phyloP scores from a whole-genome alignment of 2,888 invertebrate genomes.

The Ecdyonurus torrentis region DNA sequence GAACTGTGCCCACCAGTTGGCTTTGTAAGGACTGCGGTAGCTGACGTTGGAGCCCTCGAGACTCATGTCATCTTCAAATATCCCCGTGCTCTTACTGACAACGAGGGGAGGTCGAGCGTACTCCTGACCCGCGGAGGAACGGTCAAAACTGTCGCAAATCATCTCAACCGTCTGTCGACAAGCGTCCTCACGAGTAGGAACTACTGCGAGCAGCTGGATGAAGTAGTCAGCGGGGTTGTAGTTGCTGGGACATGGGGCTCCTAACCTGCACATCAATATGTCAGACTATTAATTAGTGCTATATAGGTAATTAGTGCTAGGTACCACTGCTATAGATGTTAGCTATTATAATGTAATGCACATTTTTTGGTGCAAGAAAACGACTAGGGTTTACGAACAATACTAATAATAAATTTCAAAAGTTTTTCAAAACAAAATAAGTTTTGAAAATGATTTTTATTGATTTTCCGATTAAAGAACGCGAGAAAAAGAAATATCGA shows the following conservation, averaged over 20 bases:
- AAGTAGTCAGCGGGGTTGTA: constrained; percentile 93
- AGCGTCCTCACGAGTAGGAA: constrained; percentile 67
- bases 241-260: constrained; percentile 70
- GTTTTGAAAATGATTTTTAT: too few relatives aligned
- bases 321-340: too few relatives aligned
- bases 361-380: too few relatives aligned
- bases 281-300: too few relatives aligned
- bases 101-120: constrained; percentile 12
- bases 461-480: too few relatives aligned
- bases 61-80: neutral
- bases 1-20: constrained; percentile 78
- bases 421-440: too few relatives aligned
- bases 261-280: constrained; percentile 37
- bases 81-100: neutral
- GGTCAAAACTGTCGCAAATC: constrained; percentile 59
- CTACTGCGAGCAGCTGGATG: constrained; percentile 73
- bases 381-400: too few relatives aligned
- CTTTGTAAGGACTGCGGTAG: constrained; percentile 49
- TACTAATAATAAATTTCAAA: too few relatives aligned
- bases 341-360: too few relatives aligned
- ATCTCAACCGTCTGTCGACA: constrained; percentile 61
- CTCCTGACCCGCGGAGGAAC: constrained; percentile 37
- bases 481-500: too few relatives aligned
- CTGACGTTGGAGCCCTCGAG: constrained; percentile 15
- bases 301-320: too few relatives aligned